phyloP scores from a whole-genome alignment of 2,113 vertebrate species.

The Malurus elegans region DNA sequence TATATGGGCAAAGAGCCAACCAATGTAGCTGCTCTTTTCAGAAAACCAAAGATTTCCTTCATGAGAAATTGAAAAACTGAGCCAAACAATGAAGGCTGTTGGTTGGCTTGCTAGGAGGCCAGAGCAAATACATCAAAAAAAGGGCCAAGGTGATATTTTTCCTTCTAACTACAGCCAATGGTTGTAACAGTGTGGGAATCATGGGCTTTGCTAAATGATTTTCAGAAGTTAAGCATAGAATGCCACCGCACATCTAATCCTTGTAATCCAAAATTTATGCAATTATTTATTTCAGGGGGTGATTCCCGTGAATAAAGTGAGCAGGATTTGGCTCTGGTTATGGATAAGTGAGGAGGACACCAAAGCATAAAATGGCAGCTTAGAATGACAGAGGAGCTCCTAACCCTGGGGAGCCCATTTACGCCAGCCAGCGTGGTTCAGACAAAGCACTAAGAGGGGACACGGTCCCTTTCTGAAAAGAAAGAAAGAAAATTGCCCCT shows the following conservation, averaged over 20 bases:
- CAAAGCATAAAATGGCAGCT: slow-evolving; percentile 40
- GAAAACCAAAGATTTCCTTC: neutral
- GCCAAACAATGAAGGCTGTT: neutral
- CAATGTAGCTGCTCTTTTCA: neutral
- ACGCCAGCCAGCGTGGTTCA: neutral
- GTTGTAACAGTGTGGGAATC: neutral
- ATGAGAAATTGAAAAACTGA: neutral
- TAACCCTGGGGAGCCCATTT: slow-evolving; percentile 49
- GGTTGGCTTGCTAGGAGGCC: neutral
- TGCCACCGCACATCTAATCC: neutral
- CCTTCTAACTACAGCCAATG: neutral
- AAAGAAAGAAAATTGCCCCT: slow-evolving; percentile 51
- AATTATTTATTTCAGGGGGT: slow-evolving; percentile 41
- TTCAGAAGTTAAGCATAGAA: neutral
- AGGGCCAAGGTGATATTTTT: neutral
- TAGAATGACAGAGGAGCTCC: slow-evolving; percentile 32
- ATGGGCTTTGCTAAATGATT: neutral
- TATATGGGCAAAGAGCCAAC: rapidly evolving
- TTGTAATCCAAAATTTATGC: slow-evolving; percentile 8
- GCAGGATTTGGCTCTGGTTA: slow-evolving; percentile 26
- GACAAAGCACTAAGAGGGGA: slow-evolving; percentile 8
- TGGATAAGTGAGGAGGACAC: slow-evolving; percentile 36
- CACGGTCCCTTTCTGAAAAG: slow-evolving; percentile 36
- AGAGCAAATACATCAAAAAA: neutral
- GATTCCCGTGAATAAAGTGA: slow-evolving; percentile 9